Base-by-base conservation (phyloP, 92 coral and sea anemone genomes). In the Palythoa caribaeorum region DNA sequence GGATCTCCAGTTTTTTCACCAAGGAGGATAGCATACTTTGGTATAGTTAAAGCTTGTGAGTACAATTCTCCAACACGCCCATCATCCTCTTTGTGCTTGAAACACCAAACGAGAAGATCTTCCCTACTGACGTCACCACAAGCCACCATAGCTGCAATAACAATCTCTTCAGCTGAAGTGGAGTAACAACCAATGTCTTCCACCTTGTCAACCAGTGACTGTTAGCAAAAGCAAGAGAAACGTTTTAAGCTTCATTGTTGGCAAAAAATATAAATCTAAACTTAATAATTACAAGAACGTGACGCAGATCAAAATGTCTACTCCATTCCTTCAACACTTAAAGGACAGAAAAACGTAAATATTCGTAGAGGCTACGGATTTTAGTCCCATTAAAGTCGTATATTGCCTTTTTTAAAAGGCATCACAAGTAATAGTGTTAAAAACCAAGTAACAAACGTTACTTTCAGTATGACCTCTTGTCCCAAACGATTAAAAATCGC, bases 31-130 rank as follows among this genome's bases (percentile, higher is more conserved):
- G 84, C 85, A 52, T 87, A 92, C 47, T 70, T 77, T 10, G 96
- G 96, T 20, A 91, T 88, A 38, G 63, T 55, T 47, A 89, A 40
- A 40, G 98, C 98, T 72, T 90, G 90, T 6, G 88, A 63, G 83
- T 89, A 94, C 89, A 92, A 77, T 51, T 70, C 85, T 55, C 38
- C 69, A 2, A 94, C 90, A 28, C 74, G 38, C 54, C 90, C 92
- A 14, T 89, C 87, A 0, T 94, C 88, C 16, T 39, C 10, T 28
- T 81, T 85, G 51, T 93, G 71, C 3, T 85, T 85, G 6, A 94
- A 48, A 73, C 92, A 92, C 97, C 97, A 94, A 70, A 93, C 72
- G 5, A 96, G 66, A 0, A 96, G 91, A 39, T 96, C 97, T 20
- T 88, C 91, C 71, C 76, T 92, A 2, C 83, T n/a, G 73, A 80